Evolutionary conservation across 64 coral and sea anemone species (phyloP).

Genomic region (Porites lutea): DNA sequence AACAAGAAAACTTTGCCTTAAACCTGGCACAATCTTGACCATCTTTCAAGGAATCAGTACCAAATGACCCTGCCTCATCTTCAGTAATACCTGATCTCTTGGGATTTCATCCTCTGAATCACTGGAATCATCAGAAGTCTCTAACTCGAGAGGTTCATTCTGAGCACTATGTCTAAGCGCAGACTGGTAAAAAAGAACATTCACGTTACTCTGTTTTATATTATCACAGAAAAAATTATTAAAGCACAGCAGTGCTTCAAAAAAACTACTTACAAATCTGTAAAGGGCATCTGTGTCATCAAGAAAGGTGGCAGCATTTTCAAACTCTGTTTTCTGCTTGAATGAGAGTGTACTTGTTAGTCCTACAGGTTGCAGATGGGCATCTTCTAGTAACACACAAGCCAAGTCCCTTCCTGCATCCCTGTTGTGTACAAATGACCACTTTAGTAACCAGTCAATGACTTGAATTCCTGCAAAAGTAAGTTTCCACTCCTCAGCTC

Average conservation of each 20-base stretch:
- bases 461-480: constrained; percentile 75
- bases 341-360: constrained; percentile 88
- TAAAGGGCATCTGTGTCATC: constrained; percentile 89
- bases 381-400: constrained; percentile 78
- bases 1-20: no score
- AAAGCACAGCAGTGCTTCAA: no score
- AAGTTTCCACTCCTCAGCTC: not conserved
- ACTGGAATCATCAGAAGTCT: constrained; percentile 96
- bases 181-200: constrained; percentile 62
- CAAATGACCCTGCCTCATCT: no score
- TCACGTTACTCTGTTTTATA: not conserved
- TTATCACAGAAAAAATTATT: not conserved
- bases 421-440: constrained; percentile 83
- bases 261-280: constrained; percentile 90
- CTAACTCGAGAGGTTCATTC: constrained; percentile 77
- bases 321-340: constrained; percentile 52
- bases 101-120: constrained; percentile 86
- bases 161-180: constrained; percentile 75
- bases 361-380: constrained; percentile 87
- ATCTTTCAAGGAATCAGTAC: not conserved
- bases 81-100: constrained; percentile 75
- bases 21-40: not conserved
- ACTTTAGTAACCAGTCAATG: constrained; percentile 92
- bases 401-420: constrained; percentile 77
- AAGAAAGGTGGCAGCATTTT: constrained; percentile 53